Base-by-base conservation (phyloP, 2,888 invertebrate species). In the Hololepta plana region DNA sequence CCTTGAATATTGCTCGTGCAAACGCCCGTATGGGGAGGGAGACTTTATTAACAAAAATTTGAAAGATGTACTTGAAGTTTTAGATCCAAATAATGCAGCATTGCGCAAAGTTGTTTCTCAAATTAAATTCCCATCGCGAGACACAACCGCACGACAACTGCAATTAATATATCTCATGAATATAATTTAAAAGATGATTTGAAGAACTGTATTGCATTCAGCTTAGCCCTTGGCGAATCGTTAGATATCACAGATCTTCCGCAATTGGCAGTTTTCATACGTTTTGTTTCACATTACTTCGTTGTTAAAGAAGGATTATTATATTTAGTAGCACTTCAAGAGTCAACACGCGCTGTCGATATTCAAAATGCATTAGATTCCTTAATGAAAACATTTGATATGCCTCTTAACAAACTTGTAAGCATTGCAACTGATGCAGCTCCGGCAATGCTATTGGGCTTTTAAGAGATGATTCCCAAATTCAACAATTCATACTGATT, bases 321-420 rank as follows among this genome's bases (percentile, higher is more conserved):
- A 30, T 26, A 29, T 19, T 9, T 29, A 26, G 25, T 25, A 30
- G 30, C 27, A 13, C 30, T 27, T 27, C 12, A 12, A 12, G 27
- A 29, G 20, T 15, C 28, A 28, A 31, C 31, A 12, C 28, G 31
- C 31, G 20, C 28, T 31, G 15, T 31, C 31, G 29, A 29, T 24
- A 16, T 32, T 32, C 27, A 17, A 32, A 30, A 32, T 33, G 28
- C 28, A 26, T 23, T 28, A 13, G 28, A 33, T 31, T 20, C 15
- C 24, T 22, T 33, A 33, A 33, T 31, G 31, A 33, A 33, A 23
- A 33, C 23, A 14, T 33, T 33, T 33, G 31, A 31, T 23, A 20
- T 32, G 30, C 29, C 32, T 30, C 29, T 29, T 32, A 30, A 32
- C 30, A 32, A 32, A 30, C 30, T 25, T 33, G 32, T 31, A 31